A percentile compares a stretch with the other conserved stretches of the same genome.
Evolutionary conservation across 2,113 vertebrate species (phyloP).

Genomic region (Felis catus): DNA sequence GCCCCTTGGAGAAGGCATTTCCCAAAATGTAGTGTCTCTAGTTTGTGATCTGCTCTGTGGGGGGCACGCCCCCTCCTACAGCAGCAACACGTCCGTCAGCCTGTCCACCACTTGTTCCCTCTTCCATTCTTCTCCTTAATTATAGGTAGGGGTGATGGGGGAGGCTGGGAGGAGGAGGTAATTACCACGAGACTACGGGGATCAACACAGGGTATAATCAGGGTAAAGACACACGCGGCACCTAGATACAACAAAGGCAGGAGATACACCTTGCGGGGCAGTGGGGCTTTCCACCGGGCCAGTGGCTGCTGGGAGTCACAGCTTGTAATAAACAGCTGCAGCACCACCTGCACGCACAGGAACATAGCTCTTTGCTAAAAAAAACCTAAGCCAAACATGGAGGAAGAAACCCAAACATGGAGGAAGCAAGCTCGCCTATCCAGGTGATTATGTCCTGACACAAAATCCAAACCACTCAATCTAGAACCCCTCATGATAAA

Average conservation of each 20-base stretch:
- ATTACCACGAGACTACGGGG: neutral
- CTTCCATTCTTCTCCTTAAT: constrained; percentile 54
- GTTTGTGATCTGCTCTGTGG: neutral
- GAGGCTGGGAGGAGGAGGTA: constrained; percentile 26
- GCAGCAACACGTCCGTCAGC: neutral
- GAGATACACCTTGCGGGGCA: neutral
- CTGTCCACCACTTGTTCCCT: neutral
- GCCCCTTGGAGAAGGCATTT: neutral
- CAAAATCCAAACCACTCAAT: neutral
- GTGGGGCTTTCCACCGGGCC: neutral
- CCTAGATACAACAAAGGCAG: neutral
- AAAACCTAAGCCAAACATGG: constrained; percentile 13
- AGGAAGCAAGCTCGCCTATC: neutral
- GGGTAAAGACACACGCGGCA: neutral
- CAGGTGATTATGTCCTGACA: neutral
- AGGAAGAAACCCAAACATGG: neutral
- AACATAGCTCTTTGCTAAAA: neutral
- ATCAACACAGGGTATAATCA: neutral
- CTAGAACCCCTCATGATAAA: neutral
- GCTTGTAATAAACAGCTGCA: constrained; percentile 7
- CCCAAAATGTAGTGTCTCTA: neutral
- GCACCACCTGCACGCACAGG: neutral
- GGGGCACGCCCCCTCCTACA: neutral
- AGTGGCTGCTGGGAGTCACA: neutral
- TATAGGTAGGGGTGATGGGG: constrained; percentile 33